These are phyloP conservation scores for Drosophila paramelanica DNA, from an alignment of 2,888 invertebrate species.

Conservation along the genomic window DNA sequence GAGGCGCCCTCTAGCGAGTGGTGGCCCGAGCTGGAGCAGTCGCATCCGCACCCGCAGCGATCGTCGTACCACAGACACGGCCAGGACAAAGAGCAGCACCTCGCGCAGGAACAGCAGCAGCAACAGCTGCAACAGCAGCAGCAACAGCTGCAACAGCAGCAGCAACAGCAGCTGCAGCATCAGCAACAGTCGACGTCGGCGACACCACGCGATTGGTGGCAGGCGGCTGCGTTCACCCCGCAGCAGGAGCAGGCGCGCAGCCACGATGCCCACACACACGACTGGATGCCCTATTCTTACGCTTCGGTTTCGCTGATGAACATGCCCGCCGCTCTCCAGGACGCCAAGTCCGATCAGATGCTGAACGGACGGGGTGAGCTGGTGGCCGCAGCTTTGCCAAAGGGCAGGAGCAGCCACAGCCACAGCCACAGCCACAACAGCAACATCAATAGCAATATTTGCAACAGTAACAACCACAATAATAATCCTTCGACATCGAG, in stretches of 20 bases:
- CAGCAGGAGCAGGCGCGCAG: background rate
- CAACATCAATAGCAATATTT: background rate
- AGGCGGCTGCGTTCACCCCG: slow-evolving; percentile 28
- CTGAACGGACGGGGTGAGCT: too few species aligned
- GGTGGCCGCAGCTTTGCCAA: too few species aligned
- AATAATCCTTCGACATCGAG: background rate
- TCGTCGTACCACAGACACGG: too few species aligned
- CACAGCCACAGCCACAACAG: background rate
- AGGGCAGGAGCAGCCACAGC: background rate
- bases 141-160: background rate
- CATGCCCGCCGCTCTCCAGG: too few species aligned
- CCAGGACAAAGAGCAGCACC: too few species aligned
- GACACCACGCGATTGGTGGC: slow-evolving; percentile 29
- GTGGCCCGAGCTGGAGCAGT: background rate
- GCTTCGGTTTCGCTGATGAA: background rate
- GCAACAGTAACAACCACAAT: background rate
- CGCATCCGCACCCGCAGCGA: too few species aligned
- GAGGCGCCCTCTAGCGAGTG: background rate
- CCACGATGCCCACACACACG: background rate
- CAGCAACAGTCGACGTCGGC: too few species aligned
- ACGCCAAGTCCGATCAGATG: background rate
- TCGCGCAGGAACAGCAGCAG: background rate
- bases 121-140: background rate
- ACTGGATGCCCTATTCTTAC: slow-evolving; percentile 40
- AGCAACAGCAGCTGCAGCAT: background rate